Evolutionary conservation across 2,797 vertebrate species (phyloP), one percentile per base, ranked within the genome.

Genomic region (Enteromius fasciolatus): DNA sequence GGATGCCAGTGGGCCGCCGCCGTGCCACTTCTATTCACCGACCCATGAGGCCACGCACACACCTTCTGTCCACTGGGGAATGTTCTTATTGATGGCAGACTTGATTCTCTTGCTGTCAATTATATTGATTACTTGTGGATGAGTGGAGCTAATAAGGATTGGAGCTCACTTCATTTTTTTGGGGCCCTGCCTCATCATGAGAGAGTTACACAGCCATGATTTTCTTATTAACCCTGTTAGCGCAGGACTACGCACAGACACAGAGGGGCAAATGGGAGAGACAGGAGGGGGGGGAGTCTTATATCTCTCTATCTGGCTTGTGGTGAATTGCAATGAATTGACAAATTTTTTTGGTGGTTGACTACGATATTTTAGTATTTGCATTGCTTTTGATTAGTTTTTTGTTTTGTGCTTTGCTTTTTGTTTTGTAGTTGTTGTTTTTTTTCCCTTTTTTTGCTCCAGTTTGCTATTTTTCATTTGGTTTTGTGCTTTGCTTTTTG

Each of bases 71-170:
- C 36, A 10, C 59, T 82, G 67, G 70, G 76, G 84, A 85, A 70
- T 90, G 87, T 86, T 93, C 70, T 90, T 90, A 92, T 93, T 87
- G 91, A 94, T 91, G 87, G 36, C 28, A 84, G 85, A 80, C 1
- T 33, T 85, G 90, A 92, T 93, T 92, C 92, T 88, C 79, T 84
- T 90, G 80, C 88, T 83, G 88, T 94, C 93, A 94, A 91, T 94
- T 93, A 88, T 93, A 95, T 93, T 78, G 94, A 95, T 94, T 94
- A 93, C 91, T 91, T 92, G 88, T 78, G 92, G 93, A 90, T 95
- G 95, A 93, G 90, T 91, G 92, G 91, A 93, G 90, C 88, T 94
- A 95, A 93, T 92, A 92, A 93, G 91, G 90, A 92, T 81, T 83
- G 84, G 88, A 92, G 88, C 91, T 90, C 78, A 89, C 78, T 67